Conservation (phyloP, 2,113 vertebrate genomes). For the Ibidorhyncha struthersii region DNA sequence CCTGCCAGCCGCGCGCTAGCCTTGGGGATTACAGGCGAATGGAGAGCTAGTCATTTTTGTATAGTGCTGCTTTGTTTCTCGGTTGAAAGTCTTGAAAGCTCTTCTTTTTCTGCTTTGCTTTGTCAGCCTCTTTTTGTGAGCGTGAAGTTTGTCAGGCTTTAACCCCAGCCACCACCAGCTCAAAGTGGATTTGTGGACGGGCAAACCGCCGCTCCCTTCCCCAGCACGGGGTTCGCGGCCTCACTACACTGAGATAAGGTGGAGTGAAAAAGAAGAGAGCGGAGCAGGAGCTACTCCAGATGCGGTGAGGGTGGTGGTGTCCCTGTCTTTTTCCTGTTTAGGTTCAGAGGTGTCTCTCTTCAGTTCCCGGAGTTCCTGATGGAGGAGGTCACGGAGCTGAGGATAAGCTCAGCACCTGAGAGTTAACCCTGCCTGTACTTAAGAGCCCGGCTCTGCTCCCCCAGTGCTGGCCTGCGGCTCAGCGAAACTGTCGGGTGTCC, state of each 20-base stretch:
- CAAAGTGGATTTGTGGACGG: neutral
- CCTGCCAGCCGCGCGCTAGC: constrained; percentile 1
- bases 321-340: neutral
- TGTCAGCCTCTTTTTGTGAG: neutral
- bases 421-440: neutral
- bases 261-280: neutral
- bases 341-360: neutral
- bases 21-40: neutral
- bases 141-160: neutral
- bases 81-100: constrained; percentile 12
- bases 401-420: neutral
- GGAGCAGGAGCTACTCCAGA: neutral
- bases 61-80: constrained; percentile 13
- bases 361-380: neutral
- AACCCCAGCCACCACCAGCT: neutral
- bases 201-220: neutral
- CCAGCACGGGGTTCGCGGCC: fast-evolving
- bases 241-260: neutral
- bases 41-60: neutral
- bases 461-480: neutral
- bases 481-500: neutral
- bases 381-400: neutral
- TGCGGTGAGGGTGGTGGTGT: neutral
- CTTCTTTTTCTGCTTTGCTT: neutral
- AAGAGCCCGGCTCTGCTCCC: fast-evolving